These are phyloP conservation scores for Agrypnus murinus DNA, from an alignment of 2,888 invertebrate genomes.

Conservation along the genomic window DNA sequence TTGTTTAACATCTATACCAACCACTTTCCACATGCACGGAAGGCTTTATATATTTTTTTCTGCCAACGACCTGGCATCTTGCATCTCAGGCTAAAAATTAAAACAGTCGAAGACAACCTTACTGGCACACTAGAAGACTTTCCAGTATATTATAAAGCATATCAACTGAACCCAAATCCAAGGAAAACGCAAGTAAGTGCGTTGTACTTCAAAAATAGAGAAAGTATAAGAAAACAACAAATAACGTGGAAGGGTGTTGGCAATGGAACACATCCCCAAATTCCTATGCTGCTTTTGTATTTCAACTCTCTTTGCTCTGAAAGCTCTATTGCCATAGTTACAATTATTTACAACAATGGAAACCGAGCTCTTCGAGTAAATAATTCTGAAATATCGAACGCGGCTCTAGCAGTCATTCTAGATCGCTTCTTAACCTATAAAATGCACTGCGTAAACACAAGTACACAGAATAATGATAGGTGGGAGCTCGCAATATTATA, in stretches of 20 bases:
- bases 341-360: no score
- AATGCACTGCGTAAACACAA: not conserved
- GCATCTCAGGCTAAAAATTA: not conserved
- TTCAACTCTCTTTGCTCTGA: no score
- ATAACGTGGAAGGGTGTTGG: conserved; percentile 1
- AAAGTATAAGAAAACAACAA: conserved; percentile 6
- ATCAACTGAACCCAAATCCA: conserved; percentile 1
- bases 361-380: no score
- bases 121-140: conserved; percentile 1
- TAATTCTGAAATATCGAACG: no score
- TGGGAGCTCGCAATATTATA: conserved; percentile 6
- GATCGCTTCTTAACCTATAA: not conserved
- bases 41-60: conserved; percentile 8
- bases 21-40: not conserved
- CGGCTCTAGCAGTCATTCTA: conserved; percentile 9
- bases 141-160: conserved; percentile 1
- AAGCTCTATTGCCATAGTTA: no score
- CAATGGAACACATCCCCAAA: not conserved
- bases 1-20: conserved; percentile 1
- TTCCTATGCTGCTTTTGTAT: no score
- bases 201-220: not conserved
- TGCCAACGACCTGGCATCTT: conserved; percentile 11
- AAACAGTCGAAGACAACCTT: not conserved
- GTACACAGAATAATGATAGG: no score
- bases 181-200: conserved; percentile 4